Evolutionary conservation across 2,113 vertebrate genomes (phyloP).

Genomic region (Oreochromis tanganicae): DNA sequence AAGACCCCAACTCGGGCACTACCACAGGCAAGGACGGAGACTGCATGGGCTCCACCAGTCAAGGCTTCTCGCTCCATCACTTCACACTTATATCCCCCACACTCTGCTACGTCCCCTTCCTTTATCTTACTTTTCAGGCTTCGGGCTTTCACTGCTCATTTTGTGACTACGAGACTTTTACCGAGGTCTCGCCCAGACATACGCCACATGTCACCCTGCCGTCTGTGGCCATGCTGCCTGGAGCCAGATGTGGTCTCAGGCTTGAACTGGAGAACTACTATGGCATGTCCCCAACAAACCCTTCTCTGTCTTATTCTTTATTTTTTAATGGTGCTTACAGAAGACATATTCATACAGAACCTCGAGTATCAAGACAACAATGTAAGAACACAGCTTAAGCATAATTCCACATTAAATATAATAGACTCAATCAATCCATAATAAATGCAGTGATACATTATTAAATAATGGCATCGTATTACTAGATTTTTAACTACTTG

Average conservation of each 20-base stretch:
- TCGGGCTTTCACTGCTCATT: slow-evolving; percentile 53
- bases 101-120: slow-evolving; percentile 1
- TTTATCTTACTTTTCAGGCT: slow-evolving; percentile 25
- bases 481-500: not conserved
- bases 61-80: slow-evolving; percentile 59
- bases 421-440: not conserved
- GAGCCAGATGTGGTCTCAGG: slow-evolving; percentile 44
- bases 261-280: slow-evolving; percentile 31
- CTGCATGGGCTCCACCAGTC: slow-evolving; percentile 39
- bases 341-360: not conserved
- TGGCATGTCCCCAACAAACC: slow-evolving; percentile 38
- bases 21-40: slow-evolving; percentile 73
- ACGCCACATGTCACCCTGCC: slow-evolving; percentile 63
- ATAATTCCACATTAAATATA: not conserved
- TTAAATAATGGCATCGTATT: not conserved
- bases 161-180: slow-evolving; percentile 68
- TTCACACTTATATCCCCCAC: slow-evolving; percentile 55
- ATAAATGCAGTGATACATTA: not conserved
- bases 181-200: slow-evolving; percentile 67
- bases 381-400: not conserved
- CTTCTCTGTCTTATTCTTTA: not conserved
- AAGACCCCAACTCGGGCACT: slow-evolving; percentile 42
- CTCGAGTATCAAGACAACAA: not conserved
- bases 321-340: not conserved
- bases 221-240: slow-evolving; percentile 39